Evolutionary conservation across 2,113 vertebrate genomes (phyloP).

Genomic region (Perca flavescens): DNA sequence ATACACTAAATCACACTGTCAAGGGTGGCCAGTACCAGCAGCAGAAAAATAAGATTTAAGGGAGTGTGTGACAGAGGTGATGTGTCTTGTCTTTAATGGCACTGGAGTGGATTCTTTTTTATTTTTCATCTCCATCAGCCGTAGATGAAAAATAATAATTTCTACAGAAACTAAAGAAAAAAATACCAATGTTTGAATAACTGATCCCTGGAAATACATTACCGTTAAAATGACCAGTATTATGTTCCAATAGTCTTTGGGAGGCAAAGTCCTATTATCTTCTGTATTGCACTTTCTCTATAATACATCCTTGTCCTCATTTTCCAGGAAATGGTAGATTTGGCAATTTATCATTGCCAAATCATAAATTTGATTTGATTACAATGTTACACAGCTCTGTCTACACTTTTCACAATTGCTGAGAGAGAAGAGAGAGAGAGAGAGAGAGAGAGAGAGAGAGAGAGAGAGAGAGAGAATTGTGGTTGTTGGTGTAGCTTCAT

Average conservation of each 20-base stretch:
- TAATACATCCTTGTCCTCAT: background rate
- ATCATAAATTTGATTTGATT: too few species aligned
- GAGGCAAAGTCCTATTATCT: background rate
- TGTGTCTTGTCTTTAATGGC: background rate
- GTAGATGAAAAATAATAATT: background rate
- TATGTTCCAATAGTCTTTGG: too few species aligned
- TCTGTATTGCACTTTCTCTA: background rate
- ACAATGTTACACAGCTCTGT: too few species aligned
- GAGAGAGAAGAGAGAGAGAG: too few species aligned
- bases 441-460: too few species aligned
- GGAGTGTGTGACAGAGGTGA: background rate
- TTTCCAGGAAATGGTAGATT: background rate
- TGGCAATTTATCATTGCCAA: too few species aligned
- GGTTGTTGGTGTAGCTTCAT: too few species aligned
- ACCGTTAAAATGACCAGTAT: too few species aligned
- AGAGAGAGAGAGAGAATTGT: fast-evolving
- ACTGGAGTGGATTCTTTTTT: background rate
- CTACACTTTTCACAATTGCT: too few species aligned
- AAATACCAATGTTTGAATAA: too few species aligned
- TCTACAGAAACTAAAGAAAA: too few species aligned
- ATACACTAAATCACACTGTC: background rate
- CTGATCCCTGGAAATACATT: too few species aligned
- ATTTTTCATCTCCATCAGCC: background rate
- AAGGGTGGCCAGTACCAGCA: background rate
- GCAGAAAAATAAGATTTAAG: background rate